Evolutionary conservation across 2,888 invertebrate species (phyloP).

Genomic region (Dichetophora obliterata): DNA sequence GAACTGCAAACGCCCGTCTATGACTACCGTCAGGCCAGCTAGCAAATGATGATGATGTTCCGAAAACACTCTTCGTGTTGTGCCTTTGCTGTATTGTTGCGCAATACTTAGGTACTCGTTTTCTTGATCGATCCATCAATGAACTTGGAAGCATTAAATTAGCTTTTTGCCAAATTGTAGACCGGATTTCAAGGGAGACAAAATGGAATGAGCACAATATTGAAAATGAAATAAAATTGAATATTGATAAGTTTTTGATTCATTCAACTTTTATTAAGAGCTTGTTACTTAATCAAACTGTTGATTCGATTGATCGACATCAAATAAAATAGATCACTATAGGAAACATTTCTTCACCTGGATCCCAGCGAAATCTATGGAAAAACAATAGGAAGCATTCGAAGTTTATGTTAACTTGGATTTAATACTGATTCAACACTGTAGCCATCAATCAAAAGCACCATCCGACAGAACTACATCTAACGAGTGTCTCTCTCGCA

Average conservation of each 20-base stretch:
- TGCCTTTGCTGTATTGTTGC: not conserved
- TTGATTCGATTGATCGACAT: no score
- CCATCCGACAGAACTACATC: not conserved
- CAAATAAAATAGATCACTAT: no score
- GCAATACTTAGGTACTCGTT: not conserved
- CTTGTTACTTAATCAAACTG: no score
- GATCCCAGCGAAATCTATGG: no score
- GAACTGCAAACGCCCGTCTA: constrained; percentile 68
- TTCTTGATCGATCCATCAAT: not conserved
- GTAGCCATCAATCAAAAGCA: not conserved
- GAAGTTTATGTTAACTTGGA: no score
- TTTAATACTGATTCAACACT: not conserved
- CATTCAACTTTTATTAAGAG: no score
- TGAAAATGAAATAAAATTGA: no score
- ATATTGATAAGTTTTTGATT: no score
- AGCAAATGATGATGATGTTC: not conserved
- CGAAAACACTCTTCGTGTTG: not conserved
- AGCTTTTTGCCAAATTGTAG: no score
- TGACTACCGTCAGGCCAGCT: constrained; percentile 62
- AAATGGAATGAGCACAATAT: no score
- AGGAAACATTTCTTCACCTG: no score
- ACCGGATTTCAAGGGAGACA: no score
- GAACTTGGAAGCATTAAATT: not conserved
- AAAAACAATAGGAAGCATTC: not conserved
- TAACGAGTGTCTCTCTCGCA: not conserved